Base-by-base conservation (phyloP, 2,888 invertebrate species). In the Cephonodes hylas region DNA sequence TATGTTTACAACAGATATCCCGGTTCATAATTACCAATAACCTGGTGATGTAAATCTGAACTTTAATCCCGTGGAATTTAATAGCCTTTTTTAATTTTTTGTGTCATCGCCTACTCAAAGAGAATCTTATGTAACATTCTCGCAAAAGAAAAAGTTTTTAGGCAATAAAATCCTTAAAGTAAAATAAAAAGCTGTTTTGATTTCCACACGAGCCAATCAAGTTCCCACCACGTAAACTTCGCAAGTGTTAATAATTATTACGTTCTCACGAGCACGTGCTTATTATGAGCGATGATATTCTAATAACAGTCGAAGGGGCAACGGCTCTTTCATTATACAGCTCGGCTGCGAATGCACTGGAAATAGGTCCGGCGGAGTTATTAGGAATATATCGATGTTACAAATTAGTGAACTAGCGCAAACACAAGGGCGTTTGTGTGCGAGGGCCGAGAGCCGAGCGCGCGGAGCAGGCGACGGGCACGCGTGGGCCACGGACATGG, bases 401-500 rank as follows among this genome's bases (percentile, higher is more conserved):
- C 80, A 81, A 75, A 78, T 77, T 80, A 79, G 77, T 73, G 71
- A 64, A 74, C 78, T 78, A 84, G 80, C 81, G 77, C 85, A 84
- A 86, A 86, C 81, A 85, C 83, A 86, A 87, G 86, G 91, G 89
- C 87, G 87, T 81, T 83, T 84, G 71, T 71, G 79, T 74, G 70
- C 71, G 75, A 74, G 78, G n/a, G n/a, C n/a, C 75, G 31, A 10
- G 8, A 8, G 23, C 13, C 45, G 45, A 23, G 20, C 7, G 20
- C 2, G 45, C 22, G 45, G 20, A 6, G 45, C 20, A 20, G 25
- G 25, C 53, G 53, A 13, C 73, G 75, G 68, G 77, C 84, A 82
- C 88, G 92, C 91, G 91, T 91, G 88, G 90, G 89, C 85, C 75
- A 74, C 81, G 79, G 82, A 85, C 85, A 86, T 84, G 88, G 85